Percentiles rank a stretch among this genome's conserved stretches.
phyloP scores from a whole-genome alignment of 2,888 invertebrate species.

The Atethmia centrago region DNA sequence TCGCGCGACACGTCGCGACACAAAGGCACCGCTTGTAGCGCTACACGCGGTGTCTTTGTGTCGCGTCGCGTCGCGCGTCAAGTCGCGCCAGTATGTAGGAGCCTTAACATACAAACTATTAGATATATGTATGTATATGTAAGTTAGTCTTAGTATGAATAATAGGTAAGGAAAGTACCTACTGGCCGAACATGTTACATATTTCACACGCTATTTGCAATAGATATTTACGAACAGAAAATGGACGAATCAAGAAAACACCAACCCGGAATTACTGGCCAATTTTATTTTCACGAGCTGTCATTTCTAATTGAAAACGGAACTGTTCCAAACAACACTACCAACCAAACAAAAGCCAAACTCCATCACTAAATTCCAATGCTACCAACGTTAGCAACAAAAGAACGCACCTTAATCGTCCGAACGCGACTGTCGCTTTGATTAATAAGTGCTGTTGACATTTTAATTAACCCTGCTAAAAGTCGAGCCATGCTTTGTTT shows the following conservation, averaged over 20 bases:
- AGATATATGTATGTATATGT: no score
- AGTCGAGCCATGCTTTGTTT: constrained; percentile 83
- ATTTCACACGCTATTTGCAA: background rate
- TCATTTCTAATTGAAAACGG: constrained; percentile 23
- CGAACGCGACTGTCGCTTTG: constrained; percentile 75
- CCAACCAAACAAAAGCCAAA: constrained; percentile 36
- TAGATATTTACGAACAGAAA: background rate
- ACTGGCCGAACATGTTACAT: background rate
- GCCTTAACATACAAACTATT: no score
- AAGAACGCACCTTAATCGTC: constrained; percentile 66
- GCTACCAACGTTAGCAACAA: constrained; percentile 48
- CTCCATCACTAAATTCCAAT: constrained; percentile 41
- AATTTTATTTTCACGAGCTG: background rate
- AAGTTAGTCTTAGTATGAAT: no score
- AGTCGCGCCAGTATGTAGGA: no score
- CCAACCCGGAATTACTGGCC: background rate
- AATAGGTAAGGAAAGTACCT: background rate
- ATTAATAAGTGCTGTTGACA: constrained; percentile 89
- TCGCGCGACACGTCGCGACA: no score
- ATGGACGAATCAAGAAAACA: constrained; percentile 1
- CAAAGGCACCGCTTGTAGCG: no score
- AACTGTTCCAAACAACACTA: constrained; percentile 17
- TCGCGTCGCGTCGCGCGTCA: no score
- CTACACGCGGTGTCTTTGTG: no score
- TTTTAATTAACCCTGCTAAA: constrained; percentile 89